A percentile compares a stretch with the other conserved stretches of the same genome.
Evolutionary conservation across 2,888 invertebrate species (phyloP).

Genomic region (Cantharis nigra): DNA sequence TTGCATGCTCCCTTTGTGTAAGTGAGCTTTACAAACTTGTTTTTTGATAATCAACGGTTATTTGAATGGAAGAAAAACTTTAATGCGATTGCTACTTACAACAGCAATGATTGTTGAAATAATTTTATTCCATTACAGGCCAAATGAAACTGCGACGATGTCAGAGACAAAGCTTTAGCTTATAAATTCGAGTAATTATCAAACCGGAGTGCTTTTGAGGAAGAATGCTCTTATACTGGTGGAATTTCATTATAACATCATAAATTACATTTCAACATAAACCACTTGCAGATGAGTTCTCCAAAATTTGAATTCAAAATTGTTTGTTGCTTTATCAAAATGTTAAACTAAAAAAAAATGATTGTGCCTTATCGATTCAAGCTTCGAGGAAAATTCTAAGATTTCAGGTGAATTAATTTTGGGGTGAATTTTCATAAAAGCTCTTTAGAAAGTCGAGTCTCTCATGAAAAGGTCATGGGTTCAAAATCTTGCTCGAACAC

Average conservation of each 20-base stretch:
- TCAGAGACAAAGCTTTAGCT: not conserved
- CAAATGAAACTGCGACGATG: not conserved
- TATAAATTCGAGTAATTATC: not conserved
- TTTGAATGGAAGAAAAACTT: not conserved
- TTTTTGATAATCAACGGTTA: not conserved
- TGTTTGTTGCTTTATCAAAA: not conserved
- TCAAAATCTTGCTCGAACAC: not conserved
- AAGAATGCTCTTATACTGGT: slow-evolving; percentile 6
- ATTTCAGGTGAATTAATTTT: not conserved
- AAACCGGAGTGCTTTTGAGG: not conserved
- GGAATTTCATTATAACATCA: slow-evolving; percentile 28
- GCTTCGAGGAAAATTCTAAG: not conserved
- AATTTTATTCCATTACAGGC: not conserved
- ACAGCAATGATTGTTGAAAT: not conserved
- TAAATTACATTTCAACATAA: slow-evolving; percentile 20
- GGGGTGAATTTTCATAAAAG: not conserved
- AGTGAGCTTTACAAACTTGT: not conserved
- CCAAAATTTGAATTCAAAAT: not conserved
- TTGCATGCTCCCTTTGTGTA: not conserved
- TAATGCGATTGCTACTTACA: not conserved
- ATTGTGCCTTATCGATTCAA: not conserved
- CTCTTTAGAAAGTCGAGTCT: not conserved
- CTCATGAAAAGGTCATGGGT: not conserved
- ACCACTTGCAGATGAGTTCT: not conserved
- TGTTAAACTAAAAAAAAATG: not conserved